These are phyloP conservation scores for Archivesica marissinica DNA, from an alignment of 1,140 invertebrate genomes.

Conservation along the genomic window DNA sequence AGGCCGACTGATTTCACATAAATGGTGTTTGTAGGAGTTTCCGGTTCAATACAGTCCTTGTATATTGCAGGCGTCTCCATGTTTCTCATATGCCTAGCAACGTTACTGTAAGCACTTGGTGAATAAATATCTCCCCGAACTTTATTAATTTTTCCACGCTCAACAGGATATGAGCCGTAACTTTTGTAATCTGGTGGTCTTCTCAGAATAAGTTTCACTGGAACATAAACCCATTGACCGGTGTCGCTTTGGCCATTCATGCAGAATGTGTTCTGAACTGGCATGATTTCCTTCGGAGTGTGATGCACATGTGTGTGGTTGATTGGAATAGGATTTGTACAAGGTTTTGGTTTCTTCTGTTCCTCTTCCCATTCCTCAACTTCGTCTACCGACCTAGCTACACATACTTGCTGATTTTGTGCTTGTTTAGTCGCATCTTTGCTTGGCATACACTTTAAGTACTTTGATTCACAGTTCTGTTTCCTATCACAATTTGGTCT, in stretches of 20 bases:
- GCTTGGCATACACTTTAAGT: conserved; percentile 60
- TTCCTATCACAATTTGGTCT: conserved; percentile 68
- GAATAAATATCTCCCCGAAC: conserved; percentile 71
- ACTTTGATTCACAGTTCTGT: conserved; percentile 72
- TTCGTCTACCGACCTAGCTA: conserved; percentile 42
- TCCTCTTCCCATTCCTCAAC: conserved; percentile 47
- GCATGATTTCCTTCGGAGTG: conserved; percentile 27
- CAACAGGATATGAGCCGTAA: conserved; percentile 73
- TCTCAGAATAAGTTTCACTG: conserved; percentile 75
- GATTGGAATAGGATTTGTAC: conserved; percentile 42
- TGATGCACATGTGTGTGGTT: background rate
- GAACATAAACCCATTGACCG: conserved; percentile 75
- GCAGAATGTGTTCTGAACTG: conserved; percentile 76
- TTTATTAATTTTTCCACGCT: conserved; percentile 63
- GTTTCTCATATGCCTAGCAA: conserved; percentile 51
- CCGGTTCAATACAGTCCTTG: conserved; percentile 50
- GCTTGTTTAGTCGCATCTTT: background rate
- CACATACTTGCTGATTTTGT: background rate
- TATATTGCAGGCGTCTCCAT: conserved; percentile 61
- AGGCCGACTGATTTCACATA: conserved; percentile 75
- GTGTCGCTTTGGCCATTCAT: conserved; percentile 76
- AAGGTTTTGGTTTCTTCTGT: conserved; percentile 24
- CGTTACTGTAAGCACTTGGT: conserved; percentile 62
- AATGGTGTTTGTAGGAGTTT: conserved; percentile 67
- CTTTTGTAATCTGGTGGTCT: conserved; percentile 71